Percentiles rank a stretch among this genome's conserved stretches.
These are phyloP conservation scores for Poecilia gillii DNA, from an alignment of 2,797 vertebrate genomes.

Conservation along the genomic window DNA sequence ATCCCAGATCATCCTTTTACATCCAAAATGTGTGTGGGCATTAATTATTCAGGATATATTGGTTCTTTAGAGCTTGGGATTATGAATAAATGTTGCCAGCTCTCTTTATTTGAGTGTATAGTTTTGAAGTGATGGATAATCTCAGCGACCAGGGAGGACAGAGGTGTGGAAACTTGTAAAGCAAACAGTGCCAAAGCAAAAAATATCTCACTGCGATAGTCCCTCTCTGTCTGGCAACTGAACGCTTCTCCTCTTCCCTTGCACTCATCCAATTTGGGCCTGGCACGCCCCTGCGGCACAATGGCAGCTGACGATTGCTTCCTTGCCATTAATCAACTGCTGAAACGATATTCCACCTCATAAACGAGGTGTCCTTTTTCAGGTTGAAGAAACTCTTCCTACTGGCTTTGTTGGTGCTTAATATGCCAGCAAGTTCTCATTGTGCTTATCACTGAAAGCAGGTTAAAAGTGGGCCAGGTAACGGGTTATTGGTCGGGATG, in stretches of 20 bases:
- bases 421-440: slow-evolving; percentile 55
- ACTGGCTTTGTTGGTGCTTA: slow-evolving; percentile 55
- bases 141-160: slow-evolving; percentile 13
- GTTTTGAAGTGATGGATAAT: slow-evolving; percentile 43
- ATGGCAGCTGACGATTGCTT: slow-evolving; percentile 59
- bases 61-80: slow-evolving; percentile 34
- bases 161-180: slow-evolving; percentile 36
- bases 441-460: slow-evolving; percentile 72
- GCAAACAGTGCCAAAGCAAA: slow-evolving; percentile 36
- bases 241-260: slow-evolving; percentile 40
- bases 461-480: slow-evolving; percentile 57
- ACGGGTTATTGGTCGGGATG: slow-evolving; percentile 54
- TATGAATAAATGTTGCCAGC: slow-evolving; percentile 44
- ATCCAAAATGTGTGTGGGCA: slow-evolving; percentile 21
- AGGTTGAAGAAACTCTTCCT: slow-evolving; percentile 41
- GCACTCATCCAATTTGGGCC: slow-evolving; percentile 57
- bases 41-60: slow-evolving; percentile 45
- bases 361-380: slow-evolving; percentile 61
- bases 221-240: slow-evolving; percentile 44
- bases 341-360: slow-evolving; percentile 61
- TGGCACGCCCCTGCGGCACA: slow-evolving; percentile 21
- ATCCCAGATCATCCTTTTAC: not conserved
- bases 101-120: slow-evolving; percentile 42
- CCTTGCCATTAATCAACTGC: slow-evolving; percentile 63
- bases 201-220: slow-evolving; percentile 53